Evolutionary conservation across 2,113 vertebrate species (phyloP).

Genomic region (Oncorhynchus keta): DNA sequence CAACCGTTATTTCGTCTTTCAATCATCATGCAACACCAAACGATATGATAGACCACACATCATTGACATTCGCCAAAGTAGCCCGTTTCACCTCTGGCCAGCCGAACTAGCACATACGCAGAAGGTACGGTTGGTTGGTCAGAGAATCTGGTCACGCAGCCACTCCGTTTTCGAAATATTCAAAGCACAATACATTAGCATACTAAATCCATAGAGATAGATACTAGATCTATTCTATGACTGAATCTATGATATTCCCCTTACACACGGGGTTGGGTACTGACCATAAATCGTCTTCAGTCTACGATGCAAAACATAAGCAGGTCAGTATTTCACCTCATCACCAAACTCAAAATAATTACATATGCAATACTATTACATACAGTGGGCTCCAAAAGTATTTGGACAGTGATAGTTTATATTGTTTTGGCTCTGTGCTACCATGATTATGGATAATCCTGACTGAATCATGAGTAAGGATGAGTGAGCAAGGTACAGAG

Average conservation of each 20-base stretch:
- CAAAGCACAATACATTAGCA: neutral
- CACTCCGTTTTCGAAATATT: neutral
- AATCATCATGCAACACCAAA: too few species aligned
- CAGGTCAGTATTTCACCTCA: conserved; percentile 3
- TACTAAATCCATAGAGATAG: neutral
- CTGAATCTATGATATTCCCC: conserved; percentile 1
- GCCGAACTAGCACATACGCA: neutral
- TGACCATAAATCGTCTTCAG: neutral
- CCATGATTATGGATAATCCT: too few species aligned
- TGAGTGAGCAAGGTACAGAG: too few species aligned
- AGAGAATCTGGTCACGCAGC: neutral
- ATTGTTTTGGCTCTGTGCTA: too few species aligned
- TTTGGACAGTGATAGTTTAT: neutral
- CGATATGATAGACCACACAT: too few species aligned
- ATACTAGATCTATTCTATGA: neutral
- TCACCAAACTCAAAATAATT: neutral
- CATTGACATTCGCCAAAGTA: too few species aligned
- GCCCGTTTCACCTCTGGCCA: too few species aligned
- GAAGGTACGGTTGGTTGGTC: neutral
- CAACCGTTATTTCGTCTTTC: too few species aligned
- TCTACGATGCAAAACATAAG: conserved; percentile 1
- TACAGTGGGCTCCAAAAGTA: neutral
- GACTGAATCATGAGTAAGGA: too few species aligned
- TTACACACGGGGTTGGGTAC: neutral
- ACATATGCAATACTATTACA: too few species aligned